These are phyloP conservation scores for Chelonoidis abingdonii DNA, from an alignment of 2,113 vertebrate species.

Conservation along the genomic window DNA sequence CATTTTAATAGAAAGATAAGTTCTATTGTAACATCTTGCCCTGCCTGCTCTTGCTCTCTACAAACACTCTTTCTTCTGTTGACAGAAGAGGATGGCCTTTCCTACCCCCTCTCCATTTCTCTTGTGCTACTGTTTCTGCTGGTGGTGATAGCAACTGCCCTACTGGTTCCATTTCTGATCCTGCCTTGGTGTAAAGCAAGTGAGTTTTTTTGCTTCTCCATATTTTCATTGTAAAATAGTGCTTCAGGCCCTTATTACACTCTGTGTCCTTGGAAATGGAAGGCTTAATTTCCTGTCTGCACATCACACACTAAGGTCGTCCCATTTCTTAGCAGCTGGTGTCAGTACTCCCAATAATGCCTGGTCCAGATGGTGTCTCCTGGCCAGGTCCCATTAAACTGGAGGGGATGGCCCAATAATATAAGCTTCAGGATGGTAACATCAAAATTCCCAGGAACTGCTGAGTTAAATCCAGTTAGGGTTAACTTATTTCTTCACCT, in stretches of 20 bases:
- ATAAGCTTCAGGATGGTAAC: not conserved
- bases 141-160: not conserved
- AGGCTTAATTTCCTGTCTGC: not conserved
- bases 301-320: not conserved
- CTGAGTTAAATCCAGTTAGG: not conserved
- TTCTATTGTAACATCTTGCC: not conserved
- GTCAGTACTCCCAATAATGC: not conserved
- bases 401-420: not conserved
- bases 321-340: not conserved
- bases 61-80: not conserved
- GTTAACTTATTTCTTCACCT: not conserved
- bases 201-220: conserved; percentile 55
- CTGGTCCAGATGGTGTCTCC: not conserved
- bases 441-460: not conserved
- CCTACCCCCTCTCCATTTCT: conserved; percentile 7
- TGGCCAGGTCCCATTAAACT: not conserved
- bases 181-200: conserved; percentile 75
- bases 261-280: not conserved
- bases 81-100: conserved; percentile 31
- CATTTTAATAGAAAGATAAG: not conserved
- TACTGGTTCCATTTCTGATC: conserved; percentile 53
- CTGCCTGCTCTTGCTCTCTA: not conserved
- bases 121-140: conserved; percentile 58
- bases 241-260: not conserved
- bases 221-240: not conserved